Evolutionary conservation across 2,113 vertebrate genomes (phyloP).

Genomic region (Benitochromis conjunctus): DNA sequence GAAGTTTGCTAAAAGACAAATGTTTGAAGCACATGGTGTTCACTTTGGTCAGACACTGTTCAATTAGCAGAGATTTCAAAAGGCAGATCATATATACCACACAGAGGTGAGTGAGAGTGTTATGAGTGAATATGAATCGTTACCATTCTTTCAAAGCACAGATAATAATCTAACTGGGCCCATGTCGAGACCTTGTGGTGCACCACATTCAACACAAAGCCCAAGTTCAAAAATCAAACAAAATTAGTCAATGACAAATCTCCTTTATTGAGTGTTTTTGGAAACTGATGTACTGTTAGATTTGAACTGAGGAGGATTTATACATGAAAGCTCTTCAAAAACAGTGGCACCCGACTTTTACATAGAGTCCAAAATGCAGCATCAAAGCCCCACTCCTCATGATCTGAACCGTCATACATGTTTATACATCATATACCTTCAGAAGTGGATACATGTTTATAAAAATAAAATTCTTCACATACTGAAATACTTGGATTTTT

Average conservation of each 20-base stretch:
- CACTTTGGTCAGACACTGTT: not conserved
- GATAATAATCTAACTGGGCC: not conserved
- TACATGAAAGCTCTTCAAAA: slow-evolving; percentile 30
- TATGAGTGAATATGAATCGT: not conserved
- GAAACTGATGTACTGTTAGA: not conserved
- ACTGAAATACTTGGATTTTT: not conserved
- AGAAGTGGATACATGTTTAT: not conserved
- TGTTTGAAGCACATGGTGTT: not conserved
- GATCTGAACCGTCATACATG: not conserved
- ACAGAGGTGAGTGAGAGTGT: not conserved
- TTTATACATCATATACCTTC: not conserved
- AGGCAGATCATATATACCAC: not conserved
- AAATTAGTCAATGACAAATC: slow-evolving; percentile 9
- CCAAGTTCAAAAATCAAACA: not conserved
- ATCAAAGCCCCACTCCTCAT: not conserved
- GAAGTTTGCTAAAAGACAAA: not conserved
- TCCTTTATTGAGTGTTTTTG: slow-evolving; percentile 39
- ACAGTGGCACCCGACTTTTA: not conserved
- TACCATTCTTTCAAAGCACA: not conserved
- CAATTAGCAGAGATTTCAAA: not conserved
- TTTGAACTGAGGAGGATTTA: slow-evolving; percentile 5
- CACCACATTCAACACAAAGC: not conserved
- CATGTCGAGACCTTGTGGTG: not conserved
- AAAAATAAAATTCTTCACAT: slow-evolving; percentile 18
- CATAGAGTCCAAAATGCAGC: not conserved